Evolutionary conservation across 1,140 invertebrate genomes (phyloP), one percentile per base, ranked within the genome.

Genomic region (Nylanderia fulva): DNA sequence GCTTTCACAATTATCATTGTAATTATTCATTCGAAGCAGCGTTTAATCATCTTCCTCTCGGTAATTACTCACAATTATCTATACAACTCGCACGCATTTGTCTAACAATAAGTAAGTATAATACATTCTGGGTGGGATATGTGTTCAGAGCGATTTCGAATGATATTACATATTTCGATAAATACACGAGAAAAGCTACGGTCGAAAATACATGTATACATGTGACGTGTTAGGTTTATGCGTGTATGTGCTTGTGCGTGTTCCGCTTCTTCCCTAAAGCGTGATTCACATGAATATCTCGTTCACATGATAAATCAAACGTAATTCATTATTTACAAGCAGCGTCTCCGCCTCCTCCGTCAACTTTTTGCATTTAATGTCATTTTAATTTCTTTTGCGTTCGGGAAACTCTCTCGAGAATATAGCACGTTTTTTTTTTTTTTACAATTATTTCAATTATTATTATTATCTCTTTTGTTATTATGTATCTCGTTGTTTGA

Each of bases 61-160:
- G n/a, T 18, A n/a, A 33, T 33, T 72, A 56, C 45, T 60, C 66
- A 72, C 54, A 72, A 60, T 58, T 82, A 82, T 82, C 66, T 82
- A n/a, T n/a, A 82, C 82, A 61, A 48, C 24, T 82, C 21, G 45
- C 42, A 39, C 45, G 21, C 21, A 27, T 63, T 88, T 48, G 48
- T 33, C n/a, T 66, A 60, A n/a, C n/a, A n/a, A n/a, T n/a, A n/a
- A 72, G 56, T 64, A 83, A 72, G 66, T n/a, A 88, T 48, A 48
- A 48, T 89, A 84, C 79, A 82, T 84, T 27, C 76, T 85, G 68
- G 74, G 33, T 75, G 84, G 82, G 91, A 91, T 91, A 91, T 91
- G 90, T 91, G 76, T 90, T 86, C 69, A 87, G 76, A 88, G 82
- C 69, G 76, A 88, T 84, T 61, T 58, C 13, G 11, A 56, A 54